Evolutionary conservation across 2,888 invertebrate genomes (phyloP), one percentile per base, ranked within the genome.

Genomic region (Dasypolia templi): DNA sequence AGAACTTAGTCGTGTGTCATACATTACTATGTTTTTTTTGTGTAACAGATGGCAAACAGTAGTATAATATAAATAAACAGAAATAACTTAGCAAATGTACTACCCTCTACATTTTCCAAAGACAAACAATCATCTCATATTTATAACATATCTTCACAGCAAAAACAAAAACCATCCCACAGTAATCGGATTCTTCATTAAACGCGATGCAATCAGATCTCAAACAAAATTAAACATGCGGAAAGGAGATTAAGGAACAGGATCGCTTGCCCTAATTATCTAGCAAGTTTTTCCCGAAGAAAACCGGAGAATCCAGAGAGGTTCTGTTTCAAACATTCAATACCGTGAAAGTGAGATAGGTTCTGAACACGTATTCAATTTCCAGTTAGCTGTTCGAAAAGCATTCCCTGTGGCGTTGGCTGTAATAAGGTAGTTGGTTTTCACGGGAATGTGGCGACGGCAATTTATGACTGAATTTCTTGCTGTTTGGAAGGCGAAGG

Each of bases 241-340:
- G 66, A 49, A 39, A 58, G 42, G 12, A 81, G 68, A 82, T 82
- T 84, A 81, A 58, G 69, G 56, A 81, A 72, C 77, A 29, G 42
- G 65, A 76, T 66, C 82, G 56, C 9, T 84, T 69, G 68, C 44
- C 29, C 44, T 22, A 58, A 71, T 69, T 72, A 82, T 76, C 64
- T 76, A 61, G 56, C 84, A 84, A 81, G 71, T 72, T 76, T 51
- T 39, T 12, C 59, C 26, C 49, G 19, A 62, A 53, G 65, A 44
- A 42, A 69, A 56, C 39, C 17, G 35, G 29, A 55, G 55, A 55
- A 17, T 11, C 32, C 32, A 11, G 51, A 44, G 26, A 55, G 62
- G 56, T 75, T 55, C 49, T n/a, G 46, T 69, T 86, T 86, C 63
- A 86, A 84, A 84, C 84, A 84, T 86, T 84, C 82, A 84, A 84